A percentile compares a stretch with the other conserved stretches of the same genome.
phyloP scores from a whole-genome alignment of 2,113 vertebrate species.

The Accipiter virgatus region DNA sequence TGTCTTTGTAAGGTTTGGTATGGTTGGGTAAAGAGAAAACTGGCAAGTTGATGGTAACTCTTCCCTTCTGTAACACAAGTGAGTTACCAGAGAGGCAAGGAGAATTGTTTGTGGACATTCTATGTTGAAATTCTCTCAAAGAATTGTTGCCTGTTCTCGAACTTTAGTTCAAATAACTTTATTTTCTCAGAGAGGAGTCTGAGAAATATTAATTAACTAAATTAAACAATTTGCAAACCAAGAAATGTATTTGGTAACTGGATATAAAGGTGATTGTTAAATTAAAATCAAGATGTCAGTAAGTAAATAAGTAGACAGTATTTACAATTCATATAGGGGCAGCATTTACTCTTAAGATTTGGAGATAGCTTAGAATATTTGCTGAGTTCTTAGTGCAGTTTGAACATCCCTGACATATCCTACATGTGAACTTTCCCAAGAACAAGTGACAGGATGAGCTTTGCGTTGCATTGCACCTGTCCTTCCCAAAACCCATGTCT shows the following conservation, averaged over 20 bases:
- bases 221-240: background rate
- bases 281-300: background rate
- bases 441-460: background rate
- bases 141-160: background rate
- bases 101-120: background rate
- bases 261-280: background rate
- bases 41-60: background rate
- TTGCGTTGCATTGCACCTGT: background rate
- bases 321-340: background rate
- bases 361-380: background rate
- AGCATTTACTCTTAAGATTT: background rate
- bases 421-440: accelerated
- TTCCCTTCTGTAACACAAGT: background rate
- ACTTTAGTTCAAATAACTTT: background rate
- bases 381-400: background rate
- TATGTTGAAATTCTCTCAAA: background rate
- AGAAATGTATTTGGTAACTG: background rate
- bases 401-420: background rate
- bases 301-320: background rate
- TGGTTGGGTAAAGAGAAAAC: background rate
- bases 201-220: background rate
- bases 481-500: background rate
- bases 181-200: background rate
- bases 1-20: background rate
- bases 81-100: background rate